Evolutionary conservation across 53 echinoderm and acorn worm genomes (phyloP), one percentile per base, ranked within the genome.

Genomic region (Echinarachnius parma): DNA sequence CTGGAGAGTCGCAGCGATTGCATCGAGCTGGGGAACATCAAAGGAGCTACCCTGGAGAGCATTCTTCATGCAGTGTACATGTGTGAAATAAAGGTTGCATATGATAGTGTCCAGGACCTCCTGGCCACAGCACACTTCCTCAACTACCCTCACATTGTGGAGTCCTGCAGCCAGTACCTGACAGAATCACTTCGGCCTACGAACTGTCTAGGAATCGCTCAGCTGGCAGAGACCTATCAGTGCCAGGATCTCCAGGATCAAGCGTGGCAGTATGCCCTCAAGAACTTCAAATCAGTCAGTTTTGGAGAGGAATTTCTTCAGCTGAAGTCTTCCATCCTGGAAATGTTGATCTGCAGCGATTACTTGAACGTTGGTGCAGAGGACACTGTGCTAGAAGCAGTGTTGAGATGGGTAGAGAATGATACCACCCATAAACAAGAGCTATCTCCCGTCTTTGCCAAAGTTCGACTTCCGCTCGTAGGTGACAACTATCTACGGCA

Each of bases 21-120:
- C 31, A 70, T 85, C 2, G 53, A 46, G 19, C 59, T 91, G 47
- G 66, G 78, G 39, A 61, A 79, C 48, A 30, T 91, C 26, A 86
- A 83, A 30, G 76, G 82, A 2, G 7, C 18, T 1, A 54, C 83
- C 18, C 31, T 91, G 26, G 27, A 62, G 20, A 59, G 53, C 0
- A 57, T 91, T 58, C 24, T 91, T 7, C 60, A 77, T 76, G 83
- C 78, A 30, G 62, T 82, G 28, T 91, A 91, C 62, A 68, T 76
- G 10, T 65, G 75, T 21, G 50, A 28, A 14, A n/a, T 91, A 7
- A 42, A 80, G 9, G 62, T 91, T 2, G 18, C 11, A 44, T 25
- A 54, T 14, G 69, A 75, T 3, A 34, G 31, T 1, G 86, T 86
- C 24, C 30, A 56, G 24, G 83, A 80, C 36, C 58, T 91, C 11